Evolutionary conservation across 2,797 vertebrate genomes (phyloP).

Genomic region (Enteromius mattozi): DNA sequence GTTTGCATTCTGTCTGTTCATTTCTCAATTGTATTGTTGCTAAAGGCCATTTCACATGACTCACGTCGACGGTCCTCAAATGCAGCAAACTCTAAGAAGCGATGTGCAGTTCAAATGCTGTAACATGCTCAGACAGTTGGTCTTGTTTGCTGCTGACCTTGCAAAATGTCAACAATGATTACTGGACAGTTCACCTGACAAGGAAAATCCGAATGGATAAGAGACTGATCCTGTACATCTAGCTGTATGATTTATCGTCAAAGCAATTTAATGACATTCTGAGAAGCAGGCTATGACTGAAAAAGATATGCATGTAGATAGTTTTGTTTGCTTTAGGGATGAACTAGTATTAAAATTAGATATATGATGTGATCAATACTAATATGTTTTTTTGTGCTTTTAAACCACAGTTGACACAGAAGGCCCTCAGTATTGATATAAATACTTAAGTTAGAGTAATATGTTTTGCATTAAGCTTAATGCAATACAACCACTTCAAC

Average conservation of each 20-base stretch:
- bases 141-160: slow-evolving; percentile 3
- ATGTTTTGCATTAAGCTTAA: too few relatives aligned
- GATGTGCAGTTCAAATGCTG: neutral
- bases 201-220: neutral
- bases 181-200: neutral
- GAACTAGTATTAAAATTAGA: neutral
- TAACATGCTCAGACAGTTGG: neutral
- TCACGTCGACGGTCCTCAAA: neutral
- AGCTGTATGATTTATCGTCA: neutral
- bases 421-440: neutral
- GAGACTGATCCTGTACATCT: neutral
- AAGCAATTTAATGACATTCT: neutral
- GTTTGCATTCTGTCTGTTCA: slow-evolving; percentile 16
- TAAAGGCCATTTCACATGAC: slow-evolving; percentile 9
- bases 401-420: neutral
- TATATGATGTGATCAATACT: neutral
- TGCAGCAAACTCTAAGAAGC: neutral
- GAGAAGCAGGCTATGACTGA: neutral
- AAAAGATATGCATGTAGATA: neutral
- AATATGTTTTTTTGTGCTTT: neutral
- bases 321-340: neutral
- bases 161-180: neutral
- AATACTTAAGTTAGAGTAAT: too few relatives aligned
- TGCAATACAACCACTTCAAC: too few relatives aligned
- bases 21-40: slow-evolving; percentile 18